Base-by-base conservation (phyloP, 2,113 vertebrate species). In the Oenanthe oenanthe region DNA sequence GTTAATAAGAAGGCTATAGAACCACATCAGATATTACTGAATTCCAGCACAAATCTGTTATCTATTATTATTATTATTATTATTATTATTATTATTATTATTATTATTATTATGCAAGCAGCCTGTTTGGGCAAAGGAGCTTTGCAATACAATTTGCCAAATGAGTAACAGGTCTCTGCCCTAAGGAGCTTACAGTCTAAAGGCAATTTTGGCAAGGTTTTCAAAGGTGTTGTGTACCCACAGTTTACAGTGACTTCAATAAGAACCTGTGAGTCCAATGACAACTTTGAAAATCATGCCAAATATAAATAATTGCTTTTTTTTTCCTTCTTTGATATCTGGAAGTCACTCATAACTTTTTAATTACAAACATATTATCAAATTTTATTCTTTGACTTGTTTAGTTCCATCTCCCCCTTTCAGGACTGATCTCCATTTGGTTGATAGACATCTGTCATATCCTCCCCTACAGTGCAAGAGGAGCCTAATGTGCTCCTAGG, bases 221-320 rank as follows among this genome's bases (percentile, higher is more conserved):
- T 97, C 96, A 97, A 97, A 97, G 93, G 92, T 93, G 90, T 63
- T 94, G 50, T 10, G 1, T 91, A 71, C 57, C 71, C 89, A 63
- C 68, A 85, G 70, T 93, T 96, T 94, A 93, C 85, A 89, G 57
- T 74, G 70, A 95, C 88, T 96, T 91, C 83, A 95, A 9, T 77
- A 47, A 85, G 81, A 95, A 85, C 50, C 75, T 84, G 34, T n/a
- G 63, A 92, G 54, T 75, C 60, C 89, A 91, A 78, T 80, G 78
- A 90, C 80, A 95, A 79, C 96, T 97, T 96, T 96, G 91, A 96
- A 96, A 96, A 83, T 68, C 56, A 53, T 95, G 89, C 95, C 92
- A 97, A 94, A 83, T 78, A 61, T 12, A 93, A 94, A 88, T 56
- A 94, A 85, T 63, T 85, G 51, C 31, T 83, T 65, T 63, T 78